Conservation (phyloP, 2,113 vertebrate species). For the Dissostichus mawsoni region DNA sequence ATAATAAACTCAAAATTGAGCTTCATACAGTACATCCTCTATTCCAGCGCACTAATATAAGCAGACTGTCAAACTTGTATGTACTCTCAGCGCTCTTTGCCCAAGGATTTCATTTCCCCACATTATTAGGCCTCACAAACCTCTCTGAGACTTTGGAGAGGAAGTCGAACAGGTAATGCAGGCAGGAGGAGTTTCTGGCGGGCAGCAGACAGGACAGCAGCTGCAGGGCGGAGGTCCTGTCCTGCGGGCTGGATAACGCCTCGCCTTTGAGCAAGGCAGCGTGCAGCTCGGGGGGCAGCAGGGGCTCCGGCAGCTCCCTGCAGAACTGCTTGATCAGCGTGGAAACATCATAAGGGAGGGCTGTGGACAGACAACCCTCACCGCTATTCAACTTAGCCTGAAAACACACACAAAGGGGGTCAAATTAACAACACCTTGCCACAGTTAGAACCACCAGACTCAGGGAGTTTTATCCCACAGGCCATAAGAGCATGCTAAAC, state of each 20-base stretch:
- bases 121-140: slow-evolving; percentile 66
- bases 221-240: slow-evolving; percentile 86
- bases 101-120: neutral
- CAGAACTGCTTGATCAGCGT: slow-evolving; percentile 94
- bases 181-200: slow-evolving; percentile 79
- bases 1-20: no score
- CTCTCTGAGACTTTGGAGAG: slow-evolving; percentile 88
- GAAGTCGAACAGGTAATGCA: slow-evolving; percentile 91
- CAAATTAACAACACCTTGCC: fast-evolving
- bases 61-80: neutral
- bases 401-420: slow-evolving; percentile 28
- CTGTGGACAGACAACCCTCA: slow-evolving; percentile 85
- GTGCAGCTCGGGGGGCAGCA: slow-evolving; percentile 88
- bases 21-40: no score
- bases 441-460: neutral
- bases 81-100: neutral
- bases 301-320: slow-evolving; percentile 89
- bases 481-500: no score
- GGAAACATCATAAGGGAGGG: slow-evolving; percentile 89
- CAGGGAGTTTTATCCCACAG: no score
- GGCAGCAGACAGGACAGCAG: slow-evolving; percentile 90
- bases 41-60: neutral
- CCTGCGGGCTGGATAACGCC: slow-evolving; percentile 77
- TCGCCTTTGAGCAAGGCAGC: slow-evolving; percentile 89
- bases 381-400: slow-evolving; percentile 90